Base-by-base conservation (phyloP, 2,888 invertebrate species). In the Stenodera caucasica region DNA sequence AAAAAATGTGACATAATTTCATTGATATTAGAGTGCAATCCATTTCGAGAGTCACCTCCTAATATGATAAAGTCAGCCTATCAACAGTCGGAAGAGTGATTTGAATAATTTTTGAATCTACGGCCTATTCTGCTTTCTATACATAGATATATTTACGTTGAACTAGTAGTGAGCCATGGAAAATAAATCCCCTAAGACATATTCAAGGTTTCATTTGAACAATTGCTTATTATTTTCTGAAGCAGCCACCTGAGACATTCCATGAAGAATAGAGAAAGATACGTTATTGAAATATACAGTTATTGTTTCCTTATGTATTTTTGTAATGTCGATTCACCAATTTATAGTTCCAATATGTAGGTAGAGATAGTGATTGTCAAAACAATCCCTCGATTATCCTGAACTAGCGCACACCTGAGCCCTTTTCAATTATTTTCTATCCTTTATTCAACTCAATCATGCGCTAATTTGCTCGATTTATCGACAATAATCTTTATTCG, bases 381-480 rank as follows among this genome's bases (percentile, higher is more conserved):
- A 52, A 64, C 64, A 64, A 66, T 64, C 60, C 58, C 58, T 66
- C 11, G 66, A 66, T 67, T 67, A 67, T 55, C 57, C 63, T 59
- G 61, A 63, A 57, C 55, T 56, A 58, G 56, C 61, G 55, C 63
- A 29, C 35, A 33, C 21, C 37, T 58, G 58, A 53, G 53, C 53
- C 26, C 53, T 58, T 26, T 57, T 15, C 45, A 15, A 45, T 45
- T 21, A 45, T 45, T 45, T 18, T 12, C 45, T 18, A 9, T 8
- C 18, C 1, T 4, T 14, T 14, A 35, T 14, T 14, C 14, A 35
- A 15, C 37, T 3, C 15, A 15, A 15, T 37, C 45, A 45, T 45
- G 11, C 12, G 15, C 12, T 18, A 12, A 11, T 11, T 45, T 11
- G 9, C 2, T 45, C 21, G 2, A 21, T 45, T 21, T 9, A 11